These are phyloP conservation scores for Artemia sinica DNA, from an alignment of 2,888 invertebrate genomes.

Conservation along the genomic window DNA sequence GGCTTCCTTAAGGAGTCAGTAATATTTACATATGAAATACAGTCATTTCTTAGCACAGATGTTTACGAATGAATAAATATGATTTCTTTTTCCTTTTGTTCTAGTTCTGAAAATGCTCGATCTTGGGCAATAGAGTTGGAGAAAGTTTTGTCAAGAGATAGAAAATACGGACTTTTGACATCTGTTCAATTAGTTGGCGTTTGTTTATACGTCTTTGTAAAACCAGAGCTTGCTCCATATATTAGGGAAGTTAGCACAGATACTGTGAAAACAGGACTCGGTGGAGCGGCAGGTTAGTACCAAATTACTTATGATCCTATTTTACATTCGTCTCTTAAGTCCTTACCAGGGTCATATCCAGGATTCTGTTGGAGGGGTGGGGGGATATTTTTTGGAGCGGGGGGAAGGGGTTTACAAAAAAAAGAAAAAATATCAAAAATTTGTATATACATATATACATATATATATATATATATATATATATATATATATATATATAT, in stretches of 20 bases:
- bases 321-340: no score
- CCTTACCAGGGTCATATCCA: no score
- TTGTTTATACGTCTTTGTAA: constrained; percentile 81
- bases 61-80: constrained; percentile 8
- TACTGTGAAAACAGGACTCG: constrained; percentile 92
- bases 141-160: constrained; percentile 70
- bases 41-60: no score
- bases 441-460: no score
- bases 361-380: no score
- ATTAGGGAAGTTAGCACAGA: constrained; percentile 85
- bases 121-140: constrained; percentile 90
- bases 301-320: neutral
- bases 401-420: no score
- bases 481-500: no score
- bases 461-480: no score
- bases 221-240: constrained; percentile 69
- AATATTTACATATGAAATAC: no score
- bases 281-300: constrained; percentile 63
- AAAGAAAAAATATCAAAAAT: no score
- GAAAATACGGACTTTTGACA: constrained; percentile 70
- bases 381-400: no score
- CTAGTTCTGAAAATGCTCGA: constrained; percentile 70
- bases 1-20: no score
- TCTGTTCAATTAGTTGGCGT: constrained; percentile 94
- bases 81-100: constrained; percentile 25